Evolutionary conservation across 1,140 invertebrate species (phyloP).

Genomic region (Limonius californicus): DNA sequence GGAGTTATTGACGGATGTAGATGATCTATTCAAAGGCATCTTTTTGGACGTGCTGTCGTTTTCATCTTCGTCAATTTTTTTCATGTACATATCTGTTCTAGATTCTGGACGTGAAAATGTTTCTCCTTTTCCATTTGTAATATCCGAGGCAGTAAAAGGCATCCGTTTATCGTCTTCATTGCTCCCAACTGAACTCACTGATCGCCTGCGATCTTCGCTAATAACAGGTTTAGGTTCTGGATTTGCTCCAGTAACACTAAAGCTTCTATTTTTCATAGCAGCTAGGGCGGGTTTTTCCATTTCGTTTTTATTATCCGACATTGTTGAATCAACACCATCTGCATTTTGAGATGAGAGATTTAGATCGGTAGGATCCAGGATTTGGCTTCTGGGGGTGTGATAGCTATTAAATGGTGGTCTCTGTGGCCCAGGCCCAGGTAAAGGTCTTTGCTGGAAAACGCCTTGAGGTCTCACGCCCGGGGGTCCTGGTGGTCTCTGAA

Average conservation of each 20-base stretch:
- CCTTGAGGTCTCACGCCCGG: conserved; percentile 28
- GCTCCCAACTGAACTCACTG: neutral
- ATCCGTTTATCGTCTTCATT: neutral
- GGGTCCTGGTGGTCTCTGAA: conserved; percentile 15
- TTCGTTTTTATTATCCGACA: conserved; percentile 2
- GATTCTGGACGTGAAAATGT: conserved; percentile 30
- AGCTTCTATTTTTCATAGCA: conserved; percentile 27
- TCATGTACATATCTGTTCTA: conserved; percentile 29
- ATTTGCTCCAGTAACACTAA: conserved; percentile 14
- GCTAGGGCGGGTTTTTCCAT: conserved; percentile 31
- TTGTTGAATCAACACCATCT: conserved; percentile 8
- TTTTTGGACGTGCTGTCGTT: no score
- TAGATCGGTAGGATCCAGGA: conserved; percentile 35
- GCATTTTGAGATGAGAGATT: conserved; percentile 17
- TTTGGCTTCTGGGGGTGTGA: conserved; percentile 15
- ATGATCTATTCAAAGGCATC: no score
- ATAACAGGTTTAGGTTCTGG: neutral
- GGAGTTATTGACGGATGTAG: no score
- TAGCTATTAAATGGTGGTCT: conserved; percentile 20
- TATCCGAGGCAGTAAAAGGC: no score
- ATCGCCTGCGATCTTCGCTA: neutral
- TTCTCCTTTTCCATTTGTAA: neutral
- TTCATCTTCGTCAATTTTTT: conserved; percentile 32
- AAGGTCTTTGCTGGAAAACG: conserved; percentile 37
- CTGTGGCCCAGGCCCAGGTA: conserved; percentile 26